These are phyloP conservation scores for Homarus gammarus DNA, from an alignment of 2,888 invertebrate species.

Conservation along the genomic window DNA sequence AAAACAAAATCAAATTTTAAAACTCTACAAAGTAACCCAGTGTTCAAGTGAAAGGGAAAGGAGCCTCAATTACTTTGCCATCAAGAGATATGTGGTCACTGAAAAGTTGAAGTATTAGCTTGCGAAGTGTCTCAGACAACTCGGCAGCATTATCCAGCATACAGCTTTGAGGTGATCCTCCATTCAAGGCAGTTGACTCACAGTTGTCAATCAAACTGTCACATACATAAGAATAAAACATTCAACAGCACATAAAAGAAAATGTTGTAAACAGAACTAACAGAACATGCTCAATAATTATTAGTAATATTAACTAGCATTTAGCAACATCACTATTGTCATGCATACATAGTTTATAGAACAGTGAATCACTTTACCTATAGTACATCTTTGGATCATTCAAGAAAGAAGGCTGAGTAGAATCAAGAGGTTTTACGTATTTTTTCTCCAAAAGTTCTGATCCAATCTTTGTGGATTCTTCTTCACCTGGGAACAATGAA, in stretches of 20 bases:
- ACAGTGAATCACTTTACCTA: slow-evolving; percentile 23
- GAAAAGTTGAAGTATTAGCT: slow-evolving; percentile 37
- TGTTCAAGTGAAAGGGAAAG: too few relatives aligned
- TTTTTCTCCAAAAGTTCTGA: slow-evolving; percentile 50
- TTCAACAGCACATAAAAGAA: too few relatives aligned
- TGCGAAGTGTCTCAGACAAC: slow-evolving; percentile 42
- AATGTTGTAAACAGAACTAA: too few relatives aligned
- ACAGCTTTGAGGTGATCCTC: slow-evolving; percentile 39
- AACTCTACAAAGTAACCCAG: neutral
- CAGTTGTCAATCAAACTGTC: slow-evolving; percentile 41
- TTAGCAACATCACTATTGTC: too few relatives aligned
- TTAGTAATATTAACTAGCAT: too few relatives aligned
- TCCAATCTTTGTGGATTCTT: slow-evolving; percentile 33
- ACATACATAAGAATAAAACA: neutral
- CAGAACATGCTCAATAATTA: too few relatives aligned
- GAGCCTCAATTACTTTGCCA: slow-evolving; percentile 54
- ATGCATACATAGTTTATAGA: too few relatives aligned
- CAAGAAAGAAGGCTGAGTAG: slow-evolving; percentile 19
- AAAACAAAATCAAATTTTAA: neutral
- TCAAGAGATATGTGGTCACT: slow-evolving; percentile 42
- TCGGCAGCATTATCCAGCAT: slow-evolving; percentile 39
- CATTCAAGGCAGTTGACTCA: slow-evolving; percentile 51
- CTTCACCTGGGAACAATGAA: slow-evolving; percentile 46
- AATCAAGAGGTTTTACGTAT: slow-evolving; percentile 28
- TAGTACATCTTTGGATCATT: slow-evolving; percentile 36